A percentile compares a stretch with the other conserved stretches of the same genome.
These are phyloP conservation scores for Toxotes lorentzi DNA, from an alignment of 2,797 vertebrate species.

Conservation along the genomic window DNA sequence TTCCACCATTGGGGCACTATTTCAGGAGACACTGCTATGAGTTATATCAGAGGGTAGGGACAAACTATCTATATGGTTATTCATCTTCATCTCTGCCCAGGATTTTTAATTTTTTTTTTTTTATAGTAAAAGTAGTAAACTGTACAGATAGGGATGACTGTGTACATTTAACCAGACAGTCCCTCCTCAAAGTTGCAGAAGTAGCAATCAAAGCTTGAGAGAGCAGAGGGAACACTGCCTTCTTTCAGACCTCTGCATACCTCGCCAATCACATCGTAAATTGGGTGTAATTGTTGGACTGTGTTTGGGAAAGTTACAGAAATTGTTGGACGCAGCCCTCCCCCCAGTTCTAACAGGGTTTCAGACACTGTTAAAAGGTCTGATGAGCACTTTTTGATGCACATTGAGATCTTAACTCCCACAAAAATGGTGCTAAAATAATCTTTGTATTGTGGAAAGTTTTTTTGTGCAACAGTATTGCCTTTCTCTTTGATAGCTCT, in stretches of 20 bases:
- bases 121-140: too few species aligned
- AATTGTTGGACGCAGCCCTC: neutral
- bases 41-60: neutral
- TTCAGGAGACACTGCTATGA: too few species aligned
- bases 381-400: neutral
- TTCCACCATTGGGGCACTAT: too few species aligned
- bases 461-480: slow-evolving; percentile 13
- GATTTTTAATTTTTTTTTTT: too few species aligned
- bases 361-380: neutral
- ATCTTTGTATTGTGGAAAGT: neutral
- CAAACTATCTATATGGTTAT: neutral
- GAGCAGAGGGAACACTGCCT: neutral
- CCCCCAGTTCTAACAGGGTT: neutral
- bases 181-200: neutral
- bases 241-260: neutral
- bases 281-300: neutral
- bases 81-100: too few species aligned
- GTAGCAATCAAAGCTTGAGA: neutral
- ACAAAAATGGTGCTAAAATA: slow-evolving; percentile 1
- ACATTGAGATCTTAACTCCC: neutral
- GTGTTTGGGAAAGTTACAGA: neutral
- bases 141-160: too few species aligned
- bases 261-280: neutral
- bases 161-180: neutral
- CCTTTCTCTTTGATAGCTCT: slow-evolving; percentile 29